These are phyloP conservation scores for Caiman crocodilus DNA, from an alignment of 2,797 vertebrate species.

Conservation along the genomic window DNA sequence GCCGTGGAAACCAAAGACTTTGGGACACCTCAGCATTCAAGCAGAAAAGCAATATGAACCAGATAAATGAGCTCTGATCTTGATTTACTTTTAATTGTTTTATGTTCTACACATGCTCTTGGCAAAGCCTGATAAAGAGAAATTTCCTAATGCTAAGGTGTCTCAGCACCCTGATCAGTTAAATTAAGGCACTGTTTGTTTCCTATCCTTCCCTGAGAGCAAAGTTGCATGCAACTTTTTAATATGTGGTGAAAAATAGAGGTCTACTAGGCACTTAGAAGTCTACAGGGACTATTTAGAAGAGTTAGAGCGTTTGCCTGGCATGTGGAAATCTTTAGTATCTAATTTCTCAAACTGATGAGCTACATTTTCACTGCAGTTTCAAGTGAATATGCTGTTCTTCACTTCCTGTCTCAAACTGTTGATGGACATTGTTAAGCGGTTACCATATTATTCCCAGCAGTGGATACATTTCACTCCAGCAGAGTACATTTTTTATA, in stretches of 20 bases:
- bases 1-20: conserved; percentile 57
- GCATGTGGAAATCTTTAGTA: neutral
- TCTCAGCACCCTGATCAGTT: neutral
- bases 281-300: neutral
- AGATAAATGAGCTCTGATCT: conserved; percentile 15
- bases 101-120: neutral
- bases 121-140: conserved; percentile 12
- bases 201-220: neutral
- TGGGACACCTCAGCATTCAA: conserved; percentile 83
- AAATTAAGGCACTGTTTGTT: conserved; percentile 9
- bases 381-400: neutral
- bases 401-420: neutral
- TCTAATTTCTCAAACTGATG: neutral
- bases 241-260: neutral
- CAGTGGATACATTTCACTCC: neutral
- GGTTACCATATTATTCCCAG: neutral
- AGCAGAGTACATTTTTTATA: neutral
- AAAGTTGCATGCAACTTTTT: neutral
- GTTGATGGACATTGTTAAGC: neutral
- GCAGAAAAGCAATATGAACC: conserved; percentile 15
- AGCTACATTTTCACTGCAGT: neutral
- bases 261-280: neutral
- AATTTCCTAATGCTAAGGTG: conserved; percentile 67
- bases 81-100: conserved; percentile 29
- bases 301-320: neutral